These are phyloP conservation scores for Melanchra persicariae DNA, from an alignment of 2,888 invertebrate species.

Conservation along the genomic window DNA sequence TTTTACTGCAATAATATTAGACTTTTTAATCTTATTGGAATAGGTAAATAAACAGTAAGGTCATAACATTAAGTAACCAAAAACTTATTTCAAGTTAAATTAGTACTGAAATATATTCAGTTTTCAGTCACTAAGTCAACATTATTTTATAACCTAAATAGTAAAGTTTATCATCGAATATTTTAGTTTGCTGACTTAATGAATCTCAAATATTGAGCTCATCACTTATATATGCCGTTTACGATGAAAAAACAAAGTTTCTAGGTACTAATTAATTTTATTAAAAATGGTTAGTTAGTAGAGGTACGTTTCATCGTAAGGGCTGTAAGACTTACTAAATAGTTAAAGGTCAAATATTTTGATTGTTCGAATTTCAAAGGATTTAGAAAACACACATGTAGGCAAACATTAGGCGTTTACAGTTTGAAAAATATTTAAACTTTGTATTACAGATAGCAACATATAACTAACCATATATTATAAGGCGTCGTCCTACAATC, in stretches of 20 bases:
- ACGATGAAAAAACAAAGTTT: constrained; percentile 32
- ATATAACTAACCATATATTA: too few relatives aligned
- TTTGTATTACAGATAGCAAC: too few relatives aligned
- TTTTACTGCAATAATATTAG: background rate
- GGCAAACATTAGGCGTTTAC: too few relatives aligned
- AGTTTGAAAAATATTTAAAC: too few relatives aligned
- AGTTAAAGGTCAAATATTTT: too few relatives aligned
- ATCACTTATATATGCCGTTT: constrained; percentile 1
- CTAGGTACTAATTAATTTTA: constrained; percentile 1
- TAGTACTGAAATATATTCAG: constrained; percentile 4
- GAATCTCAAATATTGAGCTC: constrained; percentile 28
- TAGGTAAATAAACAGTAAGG: too few relatives aligned
- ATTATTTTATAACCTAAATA: constrained; percentile 28
- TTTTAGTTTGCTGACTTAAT: constrained; percentile 17
- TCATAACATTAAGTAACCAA: too few relatives aligned
- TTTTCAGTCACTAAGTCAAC: constrained; percentile 2
- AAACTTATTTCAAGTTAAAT: background rate
- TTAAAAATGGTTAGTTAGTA: background rate
- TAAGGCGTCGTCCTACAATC: too few relatives aligned
- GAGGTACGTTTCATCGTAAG: background rate
- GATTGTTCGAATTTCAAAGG: too few relatives aligned
- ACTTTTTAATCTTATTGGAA: background rate
- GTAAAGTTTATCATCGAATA: constrained; percentile 30
- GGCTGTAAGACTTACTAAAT: background rate
- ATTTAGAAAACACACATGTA: too few relatives aligned